Evolutionary conservation across 2,113 vertebrate species (phyloP), one percentile per base, ranked within the genome.

Genomic region (Halcyon senegalensis): DNA sequence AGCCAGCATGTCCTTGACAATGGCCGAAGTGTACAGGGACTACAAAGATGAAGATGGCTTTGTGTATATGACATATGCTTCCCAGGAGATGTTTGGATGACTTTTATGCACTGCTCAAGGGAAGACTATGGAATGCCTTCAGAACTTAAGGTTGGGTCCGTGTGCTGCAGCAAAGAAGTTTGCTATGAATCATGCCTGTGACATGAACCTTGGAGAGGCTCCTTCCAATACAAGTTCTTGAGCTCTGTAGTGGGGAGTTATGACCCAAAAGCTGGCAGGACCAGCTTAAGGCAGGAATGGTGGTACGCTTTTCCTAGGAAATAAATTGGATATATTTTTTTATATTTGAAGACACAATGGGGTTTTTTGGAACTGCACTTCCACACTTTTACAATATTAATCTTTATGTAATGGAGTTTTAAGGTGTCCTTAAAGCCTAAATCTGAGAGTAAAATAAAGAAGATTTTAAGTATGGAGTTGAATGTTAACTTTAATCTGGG

Each of bases 61-160:
- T 96, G 98, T 99, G 30, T 99, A 99, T 81, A 99, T 99, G 98
- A 99, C 98, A 7, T 99, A 99, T 63, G 98, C 99, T 59, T 99
- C 99, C 15, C 99, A 99, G 89, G 99, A 99, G 96, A 99, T 99
- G 98, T 99, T 99, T 82, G 99, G 99, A 69, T 96, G 70, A 64
- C 33, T 63, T 41, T 69, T 73, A 62, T 53, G 70, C 4, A 7
- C 50, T 86, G 76, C 31, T 21, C 50, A 75, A 59, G 74, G 30
- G 53, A 62, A 92, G 67, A 44, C 37, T 37, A 41, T 72, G 81
- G 76, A 86, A 56, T 58, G 31, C 60, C 74, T 91, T 85, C 87
- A 84, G 30, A 74, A 96, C 84, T 63, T 95, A 84, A 94, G 62
- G 55, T n/a, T 85, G 23, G 64, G 58, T 87, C 69, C 4, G 9